Conservation (phyloP, 2,113 vertebrate species). For the Catharus bicknelli region DNA sequence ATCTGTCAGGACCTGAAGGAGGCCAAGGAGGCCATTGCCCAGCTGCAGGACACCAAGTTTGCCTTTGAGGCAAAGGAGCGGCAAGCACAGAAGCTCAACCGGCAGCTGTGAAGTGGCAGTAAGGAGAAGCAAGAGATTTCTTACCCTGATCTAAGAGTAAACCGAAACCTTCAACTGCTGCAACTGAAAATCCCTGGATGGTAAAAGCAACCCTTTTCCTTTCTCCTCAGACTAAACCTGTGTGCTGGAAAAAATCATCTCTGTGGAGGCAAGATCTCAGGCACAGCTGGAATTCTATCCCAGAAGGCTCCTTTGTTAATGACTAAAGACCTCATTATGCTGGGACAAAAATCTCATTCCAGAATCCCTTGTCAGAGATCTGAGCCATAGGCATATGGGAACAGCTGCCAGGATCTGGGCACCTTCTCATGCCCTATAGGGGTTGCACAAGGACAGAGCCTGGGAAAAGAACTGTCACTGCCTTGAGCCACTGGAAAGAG, state of each 20-base stretch:
- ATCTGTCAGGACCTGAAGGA: constrained; percentile 80
- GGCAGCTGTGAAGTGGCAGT: constrained; percentile 76
- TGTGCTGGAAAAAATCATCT: neutral
- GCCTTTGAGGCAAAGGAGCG: constrained; percentile 85
- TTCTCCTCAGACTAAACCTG: neutral
- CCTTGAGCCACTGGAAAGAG: neutral
- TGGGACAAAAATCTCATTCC: constrained; percentile 11
- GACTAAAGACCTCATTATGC: constrained; percentile 22
- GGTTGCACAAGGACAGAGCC: neutral
- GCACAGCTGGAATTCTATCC: constrained; percentile 31
- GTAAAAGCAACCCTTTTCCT: constrained; percentile 6
- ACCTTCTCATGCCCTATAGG: neutral
- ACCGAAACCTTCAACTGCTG: constrained; percentile 9
- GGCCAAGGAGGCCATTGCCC: constrained; percentile 81
- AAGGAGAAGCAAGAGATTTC: neutral
- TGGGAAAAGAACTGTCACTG: neutral
- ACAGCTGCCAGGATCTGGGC: neutral
- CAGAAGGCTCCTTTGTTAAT: constrained; percentile 26
- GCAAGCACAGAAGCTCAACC: constrained; percentile 88
- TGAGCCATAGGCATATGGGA: neutral
- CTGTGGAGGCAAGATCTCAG: constrained; percentile 33
- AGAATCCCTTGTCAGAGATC: constrained; percentile 13
- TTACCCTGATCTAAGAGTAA: neutral
- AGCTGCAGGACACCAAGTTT: constrained; percentile 81
- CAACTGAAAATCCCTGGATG: neutral